These are phyloP conservation scores for Tympanuchus pallidicinctus DNA, from an alignment of 2,113 vertebrate genomes.

Conservation along the genomic window DNA sequence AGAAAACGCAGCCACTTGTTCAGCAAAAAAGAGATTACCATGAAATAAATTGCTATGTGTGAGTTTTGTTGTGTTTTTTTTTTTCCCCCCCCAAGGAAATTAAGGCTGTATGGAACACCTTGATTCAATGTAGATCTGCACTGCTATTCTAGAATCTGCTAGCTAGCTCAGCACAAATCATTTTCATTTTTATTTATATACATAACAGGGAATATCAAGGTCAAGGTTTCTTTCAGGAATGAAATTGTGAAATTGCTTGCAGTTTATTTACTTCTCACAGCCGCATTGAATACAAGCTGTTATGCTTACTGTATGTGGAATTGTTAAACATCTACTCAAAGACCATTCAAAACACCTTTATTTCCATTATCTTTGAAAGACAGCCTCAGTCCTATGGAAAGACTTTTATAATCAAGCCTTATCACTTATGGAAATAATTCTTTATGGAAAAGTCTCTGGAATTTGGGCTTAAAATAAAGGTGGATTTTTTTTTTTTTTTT, in stretches of 20 bases:
- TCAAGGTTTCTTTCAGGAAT: constrained; percentile 36
- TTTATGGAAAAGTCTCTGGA: background rate
- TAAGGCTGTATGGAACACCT: constrained; percentile 52
- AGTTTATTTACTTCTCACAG: constrained; percentile 36
- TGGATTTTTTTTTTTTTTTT: background rate
- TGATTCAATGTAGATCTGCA: constrained; percentile 17
- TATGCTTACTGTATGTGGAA: constrained; percentile 12
- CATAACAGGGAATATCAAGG: constrained; percentile 29
- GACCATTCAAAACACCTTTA: background rate
- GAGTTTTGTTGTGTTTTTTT: background rate
- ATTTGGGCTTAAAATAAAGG: background rate
- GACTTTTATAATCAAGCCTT: background rate
- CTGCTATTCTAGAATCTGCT: background rate
- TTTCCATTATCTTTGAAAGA: background rate
- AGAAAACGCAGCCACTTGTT: constrained; percentile 63
- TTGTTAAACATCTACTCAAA: constrained; percentile 10
- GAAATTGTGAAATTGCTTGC: constrained; percentile 30
- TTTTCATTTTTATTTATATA: constrained; percentile 42
- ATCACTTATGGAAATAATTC: background rate
- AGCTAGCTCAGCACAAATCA: constrained; percentile 24
- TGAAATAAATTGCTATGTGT: constrained; percentile 49
- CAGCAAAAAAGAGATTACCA: constrained; percentile 59
- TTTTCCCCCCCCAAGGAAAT: constrained; percentile 44
- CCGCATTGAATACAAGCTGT: background rate
- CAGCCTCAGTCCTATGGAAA: background rate